Conservation (phyloP, 37 sponge, comb jelly and placozoan genomes). For the Tethya wilhelma region DNA sequence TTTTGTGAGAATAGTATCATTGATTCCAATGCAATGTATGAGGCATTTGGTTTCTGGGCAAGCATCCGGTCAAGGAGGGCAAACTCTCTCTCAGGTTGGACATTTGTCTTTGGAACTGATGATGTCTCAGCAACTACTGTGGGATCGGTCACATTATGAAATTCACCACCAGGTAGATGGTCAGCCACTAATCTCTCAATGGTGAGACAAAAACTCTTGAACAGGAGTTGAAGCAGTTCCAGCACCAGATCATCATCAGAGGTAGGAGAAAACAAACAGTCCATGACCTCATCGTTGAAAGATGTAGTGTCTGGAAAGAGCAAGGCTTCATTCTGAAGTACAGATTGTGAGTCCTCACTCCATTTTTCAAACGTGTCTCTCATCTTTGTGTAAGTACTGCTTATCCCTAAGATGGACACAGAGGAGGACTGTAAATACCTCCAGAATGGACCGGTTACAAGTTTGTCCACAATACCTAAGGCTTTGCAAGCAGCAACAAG, state of each 20-base stretch:
- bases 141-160: neutral
- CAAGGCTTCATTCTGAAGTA: too few relatives aligned
- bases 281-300: neutral
- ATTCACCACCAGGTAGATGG: conserved; percentile 15
- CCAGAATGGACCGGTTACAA: conserved; percentile 40
- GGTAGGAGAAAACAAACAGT: neutral
- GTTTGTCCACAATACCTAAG: conserved; percentile 29
- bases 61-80: conserved; percentile 17
- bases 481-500: conserved; percentile 30
- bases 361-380: too few relatives aligned
- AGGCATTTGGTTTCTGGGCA: neutral
- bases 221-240: conserved; percentile 18
- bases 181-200: conserved; percentile 13
- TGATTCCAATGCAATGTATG: neutral
- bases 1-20: neutral
- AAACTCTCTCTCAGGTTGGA: conserved; percentile 13
- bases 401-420: too few relatives aligned
- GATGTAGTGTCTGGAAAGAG: too few relatives aligned
- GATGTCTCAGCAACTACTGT: conserved; percentile 9
- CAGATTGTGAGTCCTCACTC: too few relatives aligned
- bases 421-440: conserved; percentile 1
- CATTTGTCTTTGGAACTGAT: conserved; percentile 27
- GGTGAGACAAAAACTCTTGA: neutral
- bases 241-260: neutral
- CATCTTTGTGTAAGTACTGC: too few relatives aligned